These are phyloP conservation scores for Acanthaster planci DNA, from an alignment of 35 echinoderm and acorn worm genomes.

Conservation along the genomic window DNA sequence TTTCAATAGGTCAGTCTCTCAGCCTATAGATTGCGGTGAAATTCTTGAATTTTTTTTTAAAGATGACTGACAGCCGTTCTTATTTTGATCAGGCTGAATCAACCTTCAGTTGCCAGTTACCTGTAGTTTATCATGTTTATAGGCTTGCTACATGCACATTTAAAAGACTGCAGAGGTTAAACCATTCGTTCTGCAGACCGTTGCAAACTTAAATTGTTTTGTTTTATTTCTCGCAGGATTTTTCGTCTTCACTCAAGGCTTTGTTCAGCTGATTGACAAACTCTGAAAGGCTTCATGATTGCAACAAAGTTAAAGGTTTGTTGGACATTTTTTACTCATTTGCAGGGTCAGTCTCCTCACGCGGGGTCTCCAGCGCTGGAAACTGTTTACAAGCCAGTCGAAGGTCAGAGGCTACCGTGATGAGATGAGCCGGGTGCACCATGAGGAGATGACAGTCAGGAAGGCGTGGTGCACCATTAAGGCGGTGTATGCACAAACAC, in stretches of 20 bases:
- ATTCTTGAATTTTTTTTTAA: too few species aligned
- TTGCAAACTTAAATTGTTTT: too few species aligned
- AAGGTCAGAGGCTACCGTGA: conserved; percentile 33
- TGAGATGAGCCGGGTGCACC: conserved; percentile 38
- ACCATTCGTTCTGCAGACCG: too few species aligned
- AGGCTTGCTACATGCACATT: too few species aligned
- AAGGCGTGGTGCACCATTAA: conserved; percentile 37
- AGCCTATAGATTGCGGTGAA: too few species aligned
- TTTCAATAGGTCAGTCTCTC: too few species aligned
- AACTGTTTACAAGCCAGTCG: background rate
- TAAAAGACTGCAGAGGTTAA: too few species aligned
- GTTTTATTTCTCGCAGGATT: background rate
- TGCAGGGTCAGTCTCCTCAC: conserved; percentile 30
- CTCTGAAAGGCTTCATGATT: background rate
- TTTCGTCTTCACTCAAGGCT: background rate
- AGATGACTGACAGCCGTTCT: too few species aligned
- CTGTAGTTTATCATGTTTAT: too few species aligned
- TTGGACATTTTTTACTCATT: background rate
- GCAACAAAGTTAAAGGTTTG: background rate
- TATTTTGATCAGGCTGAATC: too few species aligned
- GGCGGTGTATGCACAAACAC: conserved; percentile 17
- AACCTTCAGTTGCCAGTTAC: too few species aligned
- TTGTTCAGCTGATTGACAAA: background rate
- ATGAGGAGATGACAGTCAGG: conserved; percentile 36
- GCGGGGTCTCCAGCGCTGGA: conserved; percentile 18